These are phyloP conservation scores for Parthenolecanium corni DNA, from an alignment of 2,888 invertebrate species.

Conservation along the genomic window DNA sequence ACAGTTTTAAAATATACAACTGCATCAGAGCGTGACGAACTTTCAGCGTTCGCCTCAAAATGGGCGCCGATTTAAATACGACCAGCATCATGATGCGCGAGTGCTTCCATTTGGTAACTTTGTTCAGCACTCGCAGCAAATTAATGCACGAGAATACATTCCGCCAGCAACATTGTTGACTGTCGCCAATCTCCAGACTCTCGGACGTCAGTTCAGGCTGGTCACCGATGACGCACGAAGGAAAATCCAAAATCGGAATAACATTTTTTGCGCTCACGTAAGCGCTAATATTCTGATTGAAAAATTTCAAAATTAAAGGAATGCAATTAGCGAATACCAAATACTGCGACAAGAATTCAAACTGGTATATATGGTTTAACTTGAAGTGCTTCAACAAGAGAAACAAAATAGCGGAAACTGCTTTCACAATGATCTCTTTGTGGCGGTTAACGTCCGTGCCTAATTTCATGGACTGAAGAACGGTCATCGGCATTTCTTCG, in stretches of 20 bases:
- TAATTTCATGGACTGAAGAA: conserved; percentile 84
- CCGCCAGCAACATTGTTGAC: conserved; percentile 73
- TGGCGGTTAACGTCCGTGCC: conserved; percentile 97
- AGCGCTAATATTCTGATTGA: conserved; percentile 92
- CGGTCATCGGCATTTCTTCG: conserved; percentile 95
- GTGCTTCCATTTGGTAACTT: conserved; percentile 98
- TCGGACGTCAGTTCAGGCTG: conserved; percentile 87
- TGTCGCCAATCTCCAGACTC: conserved; percentile 73
- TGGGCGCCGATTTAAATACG: conserved; percentile 98
- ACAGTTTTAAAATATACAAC: conserved; percentile 87
- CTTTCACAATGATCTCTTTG: conserved; percentile 97
- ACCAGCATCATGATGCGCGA: conserved; percentile 99
- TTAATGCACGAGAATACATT: conserved; percentile 98
- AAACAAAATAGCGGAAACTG: conserved; percentile 78
- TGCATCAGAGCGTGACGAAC: conserved; percentile 94
- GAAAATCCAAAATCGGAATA: conserved; percentile 88
- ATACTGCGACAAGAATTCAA: conserved; percentile 98
- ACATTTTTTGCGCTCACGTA: conserved; percentile 90
- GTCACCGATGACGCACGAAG: conserved; percentile 89
- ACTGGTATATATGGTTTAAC: conserved; percentile 94
- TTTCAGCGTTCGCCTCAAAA: conserved; percentile 89
- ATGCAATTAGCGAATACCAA: conserved; percentile 98
- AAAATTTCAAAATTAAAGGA: conserved; percentile 93
- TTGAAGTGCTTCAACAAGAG: conserved; percentile 94
- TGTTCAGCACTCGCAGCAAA: conserved; percentile 88